Conservation (phyloP, 2,888 invertebrate species). For the Noctua fimbriata region DNA sequence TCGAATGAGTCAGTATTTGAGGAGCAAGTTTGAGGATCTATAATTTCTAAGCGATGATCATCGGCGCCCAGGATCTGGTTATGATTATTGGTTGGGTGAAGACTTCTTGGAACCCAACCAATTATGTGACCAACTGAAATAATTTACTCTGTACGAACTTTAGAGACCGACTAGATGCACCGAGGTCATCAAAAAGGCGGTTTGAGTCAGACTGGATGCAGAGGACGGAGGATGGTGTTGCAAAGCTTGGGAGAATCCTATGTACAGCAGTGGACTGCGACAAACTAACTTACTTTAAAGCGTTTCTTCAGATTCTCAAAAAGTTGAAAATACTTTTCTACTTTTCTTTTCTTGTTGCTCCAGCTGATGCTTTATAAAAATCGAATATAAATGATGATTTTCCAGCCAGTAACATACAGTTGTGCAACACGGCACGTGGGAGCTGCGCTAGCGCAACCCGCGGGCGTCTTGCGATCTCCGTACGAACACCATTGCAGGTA, state of each 20-base stretch:
- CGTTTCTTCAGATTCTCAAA: not conserved
- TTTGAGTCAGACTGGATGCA: not conserved
- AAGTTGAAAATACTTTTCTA: too few relatives aligned
- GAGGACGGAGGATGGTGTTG: not conserved
- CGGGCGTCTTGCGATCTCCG: constrained; percentile 67
- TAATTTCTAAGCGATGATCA: not conserved
- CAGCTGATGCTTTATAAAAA: not conserved
- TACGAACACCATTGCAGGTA: constrained; percentile 59
- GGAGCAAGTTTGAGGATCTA: not conserved
- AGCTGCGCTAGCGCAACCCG: constrained; percentile 72
- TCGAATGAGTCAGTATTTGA: not conserved
- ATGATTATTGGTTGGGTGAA: not conserved
- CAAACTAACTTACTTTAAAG: too few relatives aligned
- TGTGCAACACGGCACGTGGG: constrained; percentile 72
- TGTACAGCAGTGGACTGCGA: not conserved
- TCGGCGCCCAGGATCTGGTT: not conserved
- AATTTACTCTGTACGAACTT: not conserved
- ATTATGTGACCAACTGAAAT: not conserved
- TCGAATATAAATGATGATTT: not conserved
- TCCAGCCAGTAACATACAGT: constrained; percentile 31
- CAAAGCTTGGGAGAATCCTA: not conserved
- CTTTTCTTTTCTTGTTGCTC: too few relatives aligned
- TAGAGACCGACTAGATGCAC: not conserved
- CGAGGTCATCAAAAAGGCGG: not conserved
- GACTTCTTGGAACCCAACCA: not conserved